Evolutionary conservation across 2,113 vertebrate species (phyloP), one percentile per base, ranked within the genome.

Genomic region (Uropsilus gracilis): DNA sequence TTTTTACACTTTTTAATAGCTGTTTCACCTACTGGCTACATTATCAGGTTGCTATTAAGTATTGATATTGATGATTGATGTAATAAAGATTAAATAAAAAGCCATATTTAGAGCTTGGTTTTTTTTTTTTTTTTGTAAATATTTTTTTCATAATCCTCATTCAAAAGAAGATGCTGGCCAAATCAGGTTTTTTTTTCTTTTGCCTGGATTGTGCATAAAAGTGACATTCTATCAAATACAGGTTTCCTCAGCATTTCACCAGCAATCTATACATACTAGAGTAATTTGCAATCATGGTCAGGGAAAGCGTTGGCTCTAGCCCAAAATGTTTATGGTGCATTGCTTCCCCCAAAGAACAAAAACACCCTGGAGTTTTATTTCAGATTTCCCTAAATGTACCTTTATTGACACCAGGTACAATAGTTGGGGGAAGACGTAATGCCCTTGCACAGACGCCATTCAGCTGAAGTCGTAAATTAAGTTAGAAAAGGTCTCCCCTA

Each of bases 1-100:
- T 98, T 98, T 98, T 97, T 57, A 92, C 94, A 97, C 98, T 98
- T 98, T 98, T 98, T 97, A 98, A 98, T 98, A 98, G 98, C 96
- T 97, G 98, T 98, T 98, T 98, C 97, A 98, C 98, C 98, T 98
- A 95, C 97, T 94, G 90, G 95, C 96, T 97, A 97, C 95, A 97
- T 97, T 97, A 97, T 98, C 98, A 97, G 97, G 96, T 98, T 97
- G 97, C 97, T 98, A 97, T 96, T 98, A 97, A 98, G 98, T 96
- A 97, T 98, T 97, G 98, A 98, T 98, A 98, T 97, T 97, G 97
- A 98, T 97, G 97, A 97, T 95, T 97, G 97, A 97, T 97, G 96
- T 97, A 97, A 97, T 96, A 97, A 97, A 96, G 91, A 98, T 97
- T 96, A 98, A 98, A 98, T 96, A 97, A 96, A 97, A 98, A 98